phyloP scores from a whole-genome alignment of 2,888 invertebrate species.

The Agrotis segetum region DNA sequence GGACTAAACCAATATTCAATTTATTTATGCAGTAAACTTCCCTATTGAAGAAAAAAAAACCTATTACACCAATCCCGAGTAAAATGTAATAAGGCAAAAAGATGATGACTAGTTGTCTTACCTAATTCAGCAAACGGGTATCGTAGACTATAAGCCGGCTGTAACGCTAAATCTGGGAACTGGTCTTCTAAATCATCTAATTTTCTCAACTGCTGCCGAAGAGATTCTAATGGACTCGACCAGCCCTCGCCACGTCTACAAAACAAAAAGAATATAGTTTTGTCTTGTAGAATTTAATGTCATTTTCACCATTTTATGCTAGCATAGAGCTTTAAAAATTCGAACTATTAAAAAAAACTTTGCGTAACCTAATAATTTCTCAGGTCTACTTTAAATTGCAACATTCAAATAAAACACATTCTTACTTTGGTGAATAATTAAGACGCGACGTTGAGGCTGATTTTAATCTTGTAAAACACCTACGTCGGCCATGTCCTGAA shows the following conservation, averaged over 20 bases:
- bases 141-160: slow-evolving; percentile 94
- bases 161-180: slow-evolving; percentile 94
- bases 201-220: slow-evolving; percentile 95
- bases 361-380: too few species aligned
- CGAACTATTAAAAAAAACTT: too few species aligned
- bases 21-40: too few species aligned
- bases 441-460: slow-evolving; percentile 93
- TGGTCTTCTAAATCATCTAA: slow-evolving; percentile 96
- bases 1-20: too few species aligned
- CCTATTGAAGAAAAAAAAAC: too few species aligned
- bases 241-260: slow-evolving; percentile 90
- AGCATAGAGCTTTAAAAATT: too few species aligned
- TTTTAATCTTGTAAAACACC: slow-evolving; percentile 93
- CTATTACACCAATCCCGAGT: too few species aligned
- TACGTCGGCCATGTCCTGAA: slow-evolving; percentile 91
- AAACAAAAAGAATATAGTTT: not conserved
- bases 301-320: too few species aligned
- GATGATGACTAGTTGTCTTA: slow-evolving; percentile 62
- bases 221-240: slow-evolving; percentile 94
- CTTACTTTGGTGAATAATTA: slow-evolving; percentile 91
- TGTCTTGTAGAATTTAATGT: too few species aligned
- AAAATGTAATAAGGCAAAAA: too few species aligned
- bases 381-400: too few species aligned
- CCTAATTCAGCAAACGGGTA: slow-evolving; percentile 95
- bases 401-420: not conserved